Base-by-base conservation (phyloP, 2,888 invertebrate species). In the Patella pellucida region DNA sequence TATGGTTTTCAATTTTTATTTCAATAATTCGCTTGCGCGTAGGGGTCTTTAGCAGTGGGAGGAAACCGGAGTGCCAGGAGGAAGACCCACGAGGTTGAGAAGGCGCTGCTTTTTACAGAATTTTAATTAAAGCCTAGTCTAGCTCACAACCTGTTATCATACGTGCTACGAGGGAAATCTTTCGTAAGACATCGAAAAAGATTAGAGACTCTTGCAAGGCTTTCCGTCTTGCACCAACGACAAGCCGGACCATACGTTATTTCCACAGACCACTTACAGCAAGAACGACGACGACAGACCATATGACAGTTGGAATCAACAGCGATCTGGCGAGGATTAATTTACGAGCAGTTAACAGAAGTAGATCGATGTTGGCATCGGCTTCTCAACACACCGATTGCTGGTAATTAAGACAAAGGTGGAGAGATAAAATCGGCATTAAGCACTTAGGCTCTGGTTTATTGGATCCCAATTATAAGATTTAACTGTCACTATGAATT, bases 351-450 rank as follows among this genome's bases (percentile, higher is more conserved):
- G n/a, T 62, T 62, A 62, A 62, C 62, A 23, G n/a, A 23, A 62
- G 62, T 62, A 62, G 23, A 62, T 62, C 23, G 62, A 62, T 62
- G 62, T 62, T 23, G 23, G 62, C 19, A 19, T 19, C n/a, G 62
- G 23, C 62, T 23, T 62, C 23, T 23, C 14, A 19, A 23, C 4
- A 62, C 19, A 62, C 19, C 23, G 19, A 62, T 62, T 23, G 62
- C 62, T 15, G 62, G 19, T 62, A 62, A 62, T 62, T 62, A 62
- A 62, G 62, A 62, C 62, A 62, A 62, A 62, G 62, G 62, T 12
- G 23, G 23, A 23, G 14, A 14, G 62, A 62, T 62, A 62, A 62
- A 62, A 62, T 62, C 62, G 19, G 11, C 14, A 62, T 62, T 62
- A 62, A 62, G 19, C 62, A 62, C 62, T 62, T 62, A 62, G 23